Percentiles rank a stretch among this genome's conserved stretches.
Conservation (phyloP, 2,888 invertebrate genomes). For the Mythimna ferrago region DNA sequence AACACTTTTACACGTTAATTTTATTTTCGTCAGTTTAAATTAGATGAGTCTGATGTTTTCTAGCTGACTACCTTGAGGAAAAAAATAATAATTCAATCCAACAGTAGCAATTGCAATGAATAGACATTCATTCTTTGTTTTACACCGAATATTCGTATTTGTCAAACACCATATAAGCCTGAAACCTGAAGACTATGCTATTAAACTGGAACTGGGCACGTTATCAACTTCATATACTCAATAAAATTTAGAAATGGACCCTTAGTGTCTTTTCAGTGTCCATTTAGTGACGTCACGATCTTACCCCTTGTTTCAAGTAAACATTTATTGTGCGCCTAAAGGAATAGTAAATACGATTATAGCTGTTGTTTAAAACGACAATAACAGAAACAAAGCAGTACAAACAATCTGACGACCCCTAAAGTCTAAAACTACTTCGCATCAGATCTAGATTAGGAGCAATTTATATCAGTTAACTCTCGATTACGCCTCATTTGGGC, state of each 20-base stretch:
- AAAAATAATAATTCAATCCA: too few relatives aligned
- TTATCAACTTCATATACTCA: not conserved
- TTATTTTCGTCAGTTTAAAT: too few relatives aligned
- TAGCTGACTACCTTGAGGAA: too few relatives aligned
- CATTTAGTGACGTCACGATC: not conserved
- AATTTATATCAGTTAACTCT: constrained; percentile 59
- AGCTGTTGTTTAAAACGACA: constrained; percentile 38
- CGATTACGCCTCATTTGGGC: constrained; percentile 58
- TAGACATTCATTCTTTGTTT: not conserved
- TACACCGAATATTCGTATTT: not conserved
- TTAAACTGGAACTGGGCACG: not conserved
- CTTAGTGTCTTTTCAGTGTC: not conserved
- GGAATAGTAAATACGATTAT: constrained; percentile 5
- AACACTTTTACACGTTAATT: too few relatives aligned
- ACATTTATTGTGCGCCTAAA: not conserved
- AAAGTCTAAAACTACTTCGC: constrained; percentile 58
- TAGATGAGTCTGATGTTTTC: too few relatives aligned
- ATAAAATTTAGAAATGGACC: not conserved
- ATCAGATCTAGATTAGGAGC: constrained; percentile 55
- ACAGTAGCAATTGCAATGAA: too few relatives aligned
- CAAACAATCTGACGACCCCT: constrained; percentile 53
- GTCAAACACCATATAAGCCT: not conserved
- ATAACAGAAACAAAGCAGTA: constrained; percentile 50
- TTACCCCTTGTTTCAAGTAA: not conserved
- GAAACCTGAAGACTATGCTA: not conserved